Percentiles rank a stretch among this genome's conserved stretches.
Conservation (phyloP, 2,113 vertebrate genomes). For the Felis chaus region DNA sequence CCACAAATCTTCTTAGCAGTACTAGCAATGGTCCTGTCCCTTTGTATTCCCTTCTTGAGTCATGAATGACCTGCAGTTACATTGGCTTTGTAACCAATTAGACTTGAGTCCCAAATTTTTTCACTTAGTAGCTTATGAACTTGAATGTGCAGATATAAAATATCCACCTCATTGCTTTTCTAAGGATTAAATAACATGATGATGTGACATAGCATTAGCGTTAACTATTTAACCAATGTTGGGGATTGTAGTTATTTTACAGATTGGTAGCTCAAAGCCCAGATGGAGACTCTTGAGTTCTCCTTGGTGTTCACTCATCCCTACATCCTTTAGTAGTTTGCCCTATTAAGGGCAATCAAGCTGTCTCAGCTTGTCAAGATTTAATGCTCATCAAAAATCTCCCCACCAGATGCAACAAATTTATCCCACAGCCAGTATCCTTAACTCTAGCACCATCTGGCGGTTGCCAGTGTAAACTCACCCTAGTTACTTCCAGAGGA, state of each 20-base stretch:
- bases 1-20: not conserved
- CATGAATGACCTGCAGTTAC: constrained; percentile 13
- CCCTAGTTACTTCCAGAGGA: not conserved
- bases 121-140: not conserved
- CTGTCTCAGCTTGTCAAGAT: not conserved
- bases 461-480: constrained; percentile 31
- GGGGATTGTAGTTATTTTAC: constrained; percentile 8
- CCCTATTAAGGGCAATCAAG: constrained; percentile 1
- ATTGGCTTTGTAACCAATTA: not conserved
- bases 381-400: not conserved
- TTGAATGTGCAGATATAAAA: not conserved
- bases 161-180: not conserved
- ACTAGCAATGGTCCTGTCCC: not conserved
- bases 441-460: constrained; percentile 69
- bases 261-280: not conserved
- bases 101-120: not conserved
- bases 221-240: not conserved
- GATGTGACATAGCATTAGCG: not conserved
- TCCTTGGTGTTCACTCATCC: not conserved
- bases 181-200: constrained; percentile 18
- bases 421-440: not conserved
- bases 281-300: not conserved
- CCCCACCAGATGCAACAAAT: not conserved
- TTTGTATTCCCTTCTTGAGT: not conserved
- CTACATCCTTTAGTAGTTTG: not conserved